These are phyloP conservation scores for Alauda arvensis DNA, from an alignment of 2,797 vertebrate genomes.

Conservation along the genomic window DNA sequence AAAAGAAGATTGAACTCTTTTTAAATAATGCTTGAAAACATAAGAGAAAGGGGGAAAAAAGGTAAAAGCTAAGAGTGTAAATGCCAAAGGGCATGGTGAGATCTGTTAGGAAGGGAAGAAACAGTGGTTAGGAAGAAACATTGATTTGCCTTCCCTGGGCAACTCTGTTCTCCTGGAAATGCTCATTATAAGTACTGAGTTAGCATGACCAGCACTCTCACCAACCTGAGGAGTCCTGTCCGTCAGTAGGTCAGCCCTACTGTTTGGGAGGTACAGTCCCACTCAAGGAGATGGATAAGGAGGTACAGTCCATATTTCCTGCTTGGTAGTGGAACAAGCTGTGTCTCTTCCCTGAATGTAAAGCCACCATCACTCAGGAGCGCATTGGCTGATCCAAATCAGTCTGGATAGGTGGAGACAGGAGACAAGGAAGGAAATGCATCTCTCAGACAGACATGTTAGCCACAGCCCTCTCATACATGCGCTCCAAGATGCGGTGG, in stretches of 20 bases:
- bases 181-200: neutral
- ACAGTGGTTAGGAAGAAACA: neutral
- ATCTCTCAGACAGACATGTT: constrained; percentile 35
- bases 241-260: neutral
- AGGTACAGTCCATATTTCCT: neutral
- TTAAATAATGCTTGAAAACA: neutral
- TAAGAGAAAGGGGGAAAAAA: neutral
- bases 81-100: neutral
- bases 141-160: neutral
- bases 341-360: neutral
- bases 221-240: neutral
- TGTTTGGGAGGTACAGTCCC: neutral
- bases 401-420: neutral
- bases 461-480: constrained; percentile 78
- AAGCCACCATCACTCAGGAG: rapidly evolving
- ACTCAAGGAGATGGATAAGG: neutral
- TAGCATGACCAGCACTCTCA: neutral
- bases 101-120: neutral
- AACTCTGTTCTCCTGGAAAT: neutral
- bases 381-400: neutral
- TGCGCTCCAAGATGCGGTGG: constrained; percentile 91
- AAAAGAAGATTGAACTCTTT: neutral
- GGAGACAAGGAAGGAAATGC: neutral
- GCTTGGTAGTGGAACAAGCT: neutral
- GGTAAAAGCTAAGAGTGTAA: neutral